Evolutionary conservation across 2,888 invertebrate genomes (phyloP).

Genomic region (Athrips mouffetella): DNA sequence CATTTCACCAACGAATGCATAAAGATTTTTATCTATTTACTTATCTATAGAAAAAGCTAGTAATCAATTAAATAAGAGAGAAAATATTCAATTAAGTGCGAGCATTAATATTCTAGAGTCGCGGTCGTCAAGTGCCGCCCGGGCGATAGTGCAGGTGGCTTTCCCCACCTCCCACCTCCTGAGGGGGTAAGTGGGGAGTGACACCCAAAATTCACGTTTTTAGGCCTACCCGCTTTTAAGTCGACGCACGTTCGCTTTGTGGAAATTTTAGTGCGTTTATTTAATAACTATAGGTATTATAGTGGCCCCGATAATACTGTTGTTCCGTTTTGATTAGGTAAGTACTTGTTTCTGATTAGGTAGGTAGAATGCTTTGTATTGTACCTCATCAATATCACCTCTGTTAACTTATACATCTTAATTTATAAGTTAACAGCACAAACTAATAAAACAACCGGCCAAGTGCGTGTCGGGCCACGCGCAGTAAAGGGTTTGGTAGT

Average conservation of each 20-base stretch:
- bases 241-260: constrained; percentile 49
- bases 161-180: constrained; percentile 26
- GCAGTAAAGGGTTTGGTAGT: too few species aligned
- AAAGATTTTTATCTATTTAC: too few species aligned
- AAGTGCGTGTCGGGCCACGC: too few species aligned
- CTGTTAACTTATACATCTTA: too few species aligned
- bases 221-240: constrained; percentile 73
- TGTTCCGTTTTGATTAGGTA: background rate
- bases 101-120: constrained; percentile 71
- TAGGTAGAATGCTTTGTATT: background rate
- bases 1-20: too few species aligned
- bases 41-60: constrained; percentile 36
- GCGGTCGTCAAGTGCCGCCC: constrained; percentile 63
- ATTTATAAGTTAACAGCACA: too few species aligned
- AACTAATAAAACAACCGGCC: too few species aligned
- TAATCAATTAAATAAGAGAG: constrained; percentile 56
- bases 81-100: constrained; percentile 68
- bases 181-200: constrained; percentile 42
- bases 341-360: background rate
- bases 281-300: constrained; percentile 35
- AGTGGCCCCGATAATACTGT: constrained; percentile 16
- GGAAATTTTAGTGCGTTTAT: constrained; percentile 44
- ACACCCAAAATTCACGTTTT: constrained; percentile 66
- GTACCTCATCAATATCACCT: too few species aligned
- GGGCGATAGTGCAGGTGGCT: constrained; percentile 59